Evolutionary conservation across 2,888 invertebrate species (phyloP).

Genomic region (Smittia aterrima): DNA sequence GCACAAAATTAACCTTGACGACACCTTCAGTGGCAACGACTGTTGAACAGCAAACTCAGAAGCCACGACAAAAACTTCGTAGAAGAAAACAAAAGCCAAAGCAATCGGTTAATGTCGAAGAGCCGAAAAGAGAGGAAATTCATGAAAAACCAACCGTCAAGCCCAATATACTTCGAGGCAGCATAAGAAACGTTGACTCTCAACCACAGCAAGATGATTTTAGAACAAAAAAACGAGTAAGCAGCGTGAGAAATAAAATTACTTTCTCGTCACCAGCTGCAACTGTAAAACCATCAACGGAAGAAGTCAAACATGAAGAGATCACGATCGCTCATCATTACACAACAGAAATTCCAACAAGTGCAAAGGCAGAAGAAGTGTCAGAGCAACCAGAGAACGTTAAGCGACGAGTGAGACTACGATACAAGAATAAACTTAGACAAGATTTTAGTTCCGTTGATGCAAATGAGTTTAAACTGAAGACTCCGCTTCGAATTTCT

Average conservation of each 20-base stretch:
- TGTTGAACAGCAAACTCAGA: background rate
- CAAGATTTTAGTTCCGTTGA: background rate
- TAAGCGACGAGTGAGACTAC: slow-evolving; percentile 19
- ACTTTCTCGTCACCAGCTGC: slow-evolving; percentile 2
- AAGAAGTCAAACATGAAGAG: background rate
- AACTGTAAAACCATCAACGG: slow-evolving; percentile 1
- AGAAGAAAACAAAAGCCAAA: slow-evolving; percentile 35
- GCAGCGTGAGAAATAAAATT: background rate
- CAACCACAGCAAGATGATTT: background rate
- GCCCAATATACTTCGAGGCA: background rate
- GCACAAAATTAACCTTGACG: background rate
- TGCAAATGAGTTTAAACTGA: background rate
- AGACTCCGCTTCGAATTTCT: slow-evolving; percentile 2
- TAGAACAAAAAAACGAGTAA: slow-evolving; percentile 5
- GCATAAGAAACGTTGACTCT: background rate
- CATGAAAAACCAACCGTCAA: background rate
- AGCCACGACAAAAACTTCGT: slow-evolving; percentile 24
- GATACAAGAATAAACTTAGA: slow-evolving; percentile 29
- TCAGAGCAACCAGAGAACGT: slow-evolving; percentile 15
- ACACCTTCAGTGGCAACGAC: background rate
- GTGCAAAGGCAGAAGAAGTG: background rate
- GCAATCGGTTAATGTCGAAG: slow-evolving; percentile 2
- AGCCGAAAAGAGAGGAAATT: background rate
- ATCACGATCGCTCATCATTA: background rate
- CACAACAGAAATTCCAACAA: slow-evolving; percentile 10